Percentiles rank a stretch among this genome's conserved stretches.
Evolutionary conservation across 2,888 invertebrate genomes (phyloP).

Genomic region (Siphonodentalium dalli): DNA sequence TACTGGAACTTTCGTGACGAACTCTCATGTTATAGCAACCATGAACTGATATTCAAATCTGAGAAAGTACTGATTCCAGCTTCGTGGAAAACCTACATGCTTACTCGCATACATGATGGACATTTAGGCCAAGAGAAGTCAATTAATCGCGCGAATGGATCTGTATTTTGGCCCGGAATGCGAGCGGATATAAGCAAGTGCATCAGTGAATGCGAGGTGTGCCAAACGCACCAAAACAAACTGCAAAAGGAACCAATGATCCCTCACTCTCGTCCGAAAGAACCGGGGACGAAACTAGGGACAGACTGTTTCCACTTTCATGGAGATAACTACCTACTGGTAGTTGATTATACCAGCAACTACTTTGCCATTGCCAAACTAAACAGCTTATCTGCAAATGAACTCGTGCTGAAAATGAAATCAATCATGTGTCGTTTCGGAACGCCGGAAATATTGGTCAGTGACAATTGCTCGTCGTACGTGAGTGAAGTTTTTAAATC

Average conservation of each 20-base stretch:
- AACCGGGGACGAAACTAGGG: not conserved
- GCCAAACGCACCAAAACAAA: not conserved
- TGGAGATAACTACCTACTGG: not conserved
- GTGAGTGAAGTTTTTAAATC: not conserved
- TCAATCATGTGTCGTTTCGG: slow-evolving; percentile 1
- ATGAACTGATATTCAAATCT: not conserved
- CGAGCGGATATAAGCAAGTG: not conserved
- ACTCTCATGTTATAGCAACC: not conserved
- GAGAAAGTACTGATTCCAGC: not conserved
- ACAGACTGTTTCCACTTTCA: slow-evolving; percentile 1
- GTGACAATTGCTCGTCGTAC: not conserved
- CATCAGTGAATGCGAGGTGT: not conserved
- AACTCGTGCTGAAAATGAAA: slow-evolving; percentile 3
- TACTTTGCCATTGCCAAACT: not conserved
- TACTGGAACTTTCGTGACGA: not conserved
- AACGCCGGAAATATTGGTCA: not conserved
- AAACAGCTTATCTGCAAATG: not conserved
- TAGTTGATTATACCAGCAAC: not conserved
- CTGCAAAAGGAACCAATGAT: not conserved
- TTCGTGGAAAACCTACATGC: not conserved
- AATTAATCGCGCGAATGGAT: not conserved
- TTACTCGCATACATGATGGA: not conserved
- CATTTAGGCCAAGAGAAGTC: not conserved
- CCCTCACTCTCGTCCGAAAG: not conserved
- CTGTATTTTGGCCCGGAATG: not conserved